Evolutionary conservation across 2,888 invertebrate species (phyloP), one percentile per base, ranked within the genome.

Genomic region (Chrysina gloriosa): DNA sequence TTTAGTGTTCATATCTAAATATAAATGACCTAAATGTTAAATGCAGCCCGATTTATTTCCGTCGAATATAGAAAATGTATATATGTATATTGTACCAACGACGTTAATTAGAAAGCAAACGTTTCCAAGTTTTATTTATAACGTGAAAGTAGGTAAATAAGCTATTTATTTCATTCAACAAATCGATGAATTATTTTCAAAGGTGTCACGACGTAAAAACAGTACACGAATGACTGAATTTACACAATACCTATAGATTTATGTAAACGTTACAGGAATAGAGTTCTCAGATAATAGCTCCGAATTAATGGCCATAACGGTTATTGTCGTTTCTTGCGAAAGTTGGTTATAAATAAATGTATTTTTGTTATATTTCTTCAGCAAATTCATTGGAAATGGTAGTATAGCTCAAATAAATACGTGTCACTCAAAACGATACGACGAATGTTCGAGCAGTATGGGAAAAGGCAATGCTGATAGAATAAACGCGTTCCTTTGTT

Each of bases 21-120:
- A 58, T 58, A 58, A 58, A 58, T 58, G 58, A 58, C 58, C 58
- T 58, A 42, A 58, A 58, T 58, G 58, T 58, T 58, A 58, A 58
- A 58, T 58, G 58, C 58, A 58, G 39, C 25, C 52, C 58, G 42
- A 58, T 58, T 29, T 52, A 58, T 58, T 58, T 58, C 39, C 42
- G 58, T 58, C 25, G 58, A 42, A 58, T 42, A 39, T 27, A 58
- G 42, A 39, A 58, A 58, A 58, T 58, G 27, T 39, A 42, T 39
- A 25, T 11, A n/a, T n/a, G n/a, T 58, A 42, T 23, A 42, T 58
- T 21, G 19, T 23, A 19, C 58, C 42, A n/a, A n/a, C n/a, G 56
- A 58, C 39, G 58, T 42, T 58, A 58, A 58, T 58, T 58, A 58
- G 42, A 58, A 39, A 58, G 58, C 58, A 23, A 58, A 39, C 34